phyloP scores from a whole-genome alignment of 2,888 invertebrate species.

The Drosophila niveifrons region DNA sequence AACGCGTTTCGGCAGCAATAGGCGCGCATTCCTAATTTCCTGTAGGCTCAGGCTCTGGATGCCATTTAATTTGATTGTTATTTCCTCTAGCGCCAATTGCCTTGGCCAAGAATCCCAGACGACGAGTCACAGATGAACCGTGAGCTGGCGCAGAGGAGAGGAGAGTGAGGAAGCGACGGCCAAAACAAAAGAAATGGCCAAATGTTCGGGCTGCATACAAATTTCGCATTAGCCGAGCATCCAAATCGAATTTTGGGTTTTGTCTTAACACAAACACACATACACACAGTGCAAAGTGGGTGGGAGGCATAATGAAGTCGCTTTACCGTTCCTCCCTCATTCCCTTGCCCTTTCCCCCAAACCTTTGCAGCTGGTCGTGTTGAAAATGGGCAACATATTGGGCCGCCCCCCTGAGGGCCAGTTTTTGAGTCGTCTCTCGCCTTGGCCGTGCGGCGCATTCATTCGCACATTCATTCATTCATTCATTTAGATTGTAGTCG shows the following conservation, averaged over 20 bases:
- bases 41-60: constrained; percentile 49
- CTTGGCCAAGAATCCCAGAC: constrained; percentile 38
- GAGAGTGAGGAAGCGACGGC: constrained; percentile 1
- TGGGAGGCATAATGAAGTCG: constrained; percentile 49
- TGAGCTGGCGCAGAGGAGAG: background rate
- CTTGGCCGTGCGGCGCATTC: constrained; percentile 35
- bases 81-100: constrained; percentile 67
- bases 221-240: constrained; percentile 70
- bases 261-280: background rate
- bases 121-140: constrained; percentile 18
- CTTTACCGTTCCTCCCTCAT: constrained; percentile 12
- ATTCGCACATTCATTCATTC: constrained; percentile 45
- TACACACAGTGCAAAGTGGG: background rate
- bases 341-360: background rate
- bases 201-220: constrained; percentile 74
- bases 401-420: constrained; percentile 30
- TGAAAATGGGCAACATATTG: constrained; percentile 69
- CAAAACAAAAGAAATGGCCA: constrained; percentile 74
- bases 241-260: constrained; percentile 55
- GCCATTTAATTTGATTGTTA: constrained; percentile 78
- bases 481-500: constrained; percentile 50
- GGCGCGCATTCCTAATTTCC: constrained; percentile 74
- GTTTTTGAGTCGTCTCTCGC: constrained; percentile 4
- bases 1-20: constrained; percentile 15
- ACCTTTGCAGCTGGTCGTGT: constrained; percentile 3